phyloP scores from a whole-genome alignment of 1,140 invertebrate genomes.

The Drosophila ohnishii region DNA sequence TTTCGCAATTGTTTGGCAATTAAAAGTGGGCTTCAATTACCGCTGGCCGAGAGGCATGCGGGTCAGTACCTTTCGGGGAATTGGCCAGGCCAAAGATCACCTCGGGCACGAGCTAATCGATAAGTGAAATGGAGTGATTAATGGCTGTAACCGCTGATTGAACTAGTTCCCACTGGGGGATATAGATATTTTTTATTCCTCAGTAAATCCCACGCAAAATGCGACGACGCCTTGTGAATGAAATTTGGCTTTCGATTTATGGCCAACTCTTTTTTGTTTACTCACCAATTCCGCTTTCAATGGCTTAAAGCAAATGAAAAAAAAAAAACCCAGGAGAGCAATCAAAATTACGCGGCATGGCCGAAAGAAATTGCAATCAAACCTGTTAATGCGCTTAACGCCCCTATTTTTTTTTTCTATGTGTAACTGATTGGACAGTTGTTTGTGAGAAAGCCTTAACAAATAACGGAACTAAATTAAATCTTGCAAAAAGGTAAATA shows the following conservation, averaged over 20 bases:
- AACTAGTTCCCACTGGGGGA: conserved; percentile 30
- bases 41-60: conserved; percentile 29
- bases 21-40: conserved; percentile 58
- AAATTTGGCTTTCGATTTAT: conserved; percentile 22
- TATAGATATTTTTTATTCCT: conserved; percentile 2
- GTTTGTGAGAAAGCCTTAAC: conserved; percentile 2
- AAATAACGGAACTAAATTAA: conserved; percentile 14
- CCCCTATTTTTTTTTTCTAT: conserved; percentile 14
- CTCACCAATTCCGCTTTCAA: conserved; percentile 22
- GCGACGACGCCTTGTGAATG: conserved; percentile 5
- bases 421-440: conserved; percentile 53
- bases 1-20: conserved; percentile 70
- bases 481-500: conserved; percentile 13
- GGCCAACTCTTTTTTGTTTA: conserved; percentile 23
- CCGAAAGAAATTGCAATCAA: conserved; percentile 62
- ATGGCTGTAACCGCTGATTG: conserved; percentile 42
- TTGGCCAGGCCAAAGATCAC: conserved; percentile 12
- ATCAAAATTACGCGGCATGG: conserved; percentile 42
- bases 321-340: conserved; percentile 44
- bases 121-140: conserved; percentile 64
- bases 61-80: conserved; percentile 30
- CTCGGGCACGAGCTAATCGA: conserved; percentile 60
- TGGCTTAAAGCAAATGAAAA: conserved; percentile 32
- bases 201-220: conserved; percentile 16
- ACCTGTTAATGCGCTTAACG: conserved; percentile 61